Evolutionary conservation across 2,797 vertebrate species (phyloP), one percentile per base, ranked within the genome.

Genomic region (Perodicticus potto): DNA sequence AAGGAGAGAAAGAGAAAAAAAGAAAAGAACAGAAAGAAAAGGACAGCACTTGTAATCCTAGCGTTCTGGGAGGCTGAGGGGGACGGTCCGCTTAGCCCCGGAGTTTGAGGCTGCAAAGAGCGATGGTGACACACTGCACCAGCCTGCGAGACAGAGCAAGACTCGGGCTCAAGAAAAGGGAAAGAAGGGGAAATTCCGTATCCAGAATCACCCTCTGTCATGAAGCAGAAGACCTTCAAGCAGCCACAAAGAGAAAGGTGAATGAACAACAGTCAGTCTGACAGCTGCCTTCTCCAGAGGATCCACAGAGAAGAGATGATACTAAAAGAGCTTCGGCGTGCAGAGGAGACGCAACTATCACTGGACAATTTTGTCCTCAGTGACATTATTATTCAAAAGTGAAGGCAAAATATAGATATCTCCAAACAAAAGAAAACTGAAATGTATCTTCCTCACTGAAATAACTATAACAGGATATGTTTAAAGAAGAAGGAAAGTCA

Each of bases 311-410:
- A 96, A 10, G 17, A 89, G 29, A 22, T 10, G 16, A 67, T 74
- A 45, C 45, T 13, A 6, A 94, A 63, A 45, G 34, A 76, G 12
- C 73, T 93, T 80, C 40, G 16, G 72, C 55, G 25, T 34, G 61
- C 45, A 69, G 8, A 40, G 53, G 78, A 8, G 91, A 40, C 23
- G 29, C 25, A 59, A 59, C 20, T n/a, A 67, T 37, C 9, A 29
- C 12, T 20, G 73, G 70, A 81, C 72, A 69, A 78, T 45, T 91
- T 83, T 23, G 20, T 34, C 10, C 23, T n/a, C n/a, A 11, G 16
- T 69, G 74, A 95, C 85, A 78, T 87, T 83, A 82, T 53, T 86
- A 89, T 69, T 77, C 63, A 86, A 80, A 95, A 80, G 16, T 45
- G 34, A 89, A 93, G 34, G 43, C 43, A 93, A 94, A 96, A 78